Evolutionary conservation across 30 jellyfish, hydroid and myxozoan species (phyloP).

Genomic region (Cassiopea andromeda): DNA sequence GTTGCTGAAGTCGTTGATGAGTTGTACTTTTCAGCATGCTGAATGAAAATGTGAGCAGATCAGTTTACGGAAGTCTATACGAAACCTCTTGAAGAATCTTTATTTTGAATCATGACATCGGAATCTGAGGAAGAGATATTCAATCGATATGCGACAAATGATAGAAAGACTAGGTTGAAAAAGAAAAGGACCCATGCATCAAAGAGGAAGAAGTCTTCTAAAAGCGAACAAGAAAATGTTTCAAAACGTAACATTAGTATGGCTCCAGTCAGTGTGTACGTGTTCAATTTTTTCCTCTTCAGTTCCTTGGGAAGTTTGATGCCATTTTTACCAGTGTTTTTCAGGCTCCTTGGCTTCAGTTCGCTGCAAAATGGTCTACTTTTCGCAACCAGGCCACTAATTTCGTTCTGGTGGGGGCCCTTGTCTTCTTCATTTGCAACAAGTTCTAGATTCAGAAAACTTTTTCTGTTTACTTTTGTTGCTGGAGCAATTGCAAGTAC

Average conservation of each 20-base stretch:
- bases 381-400: constrained; percentile 57
- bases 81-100: neutral
- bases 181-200: neutral
- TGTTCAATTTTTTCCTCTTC: constrained; percentile 70
- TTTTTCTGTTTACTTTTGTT: constrained; percentile 58
- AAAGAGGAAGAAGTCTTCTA: neutral
- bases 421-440: constrained; percentile 53
- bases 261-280: constrained; percentile 64
- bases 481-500: constrained; percentile 76
- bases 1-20: constrained; percentile 19
- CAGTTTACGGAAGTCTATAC: neutral
- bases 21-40: constrained; percentile 7
- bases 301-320: constrained; percentile 65
- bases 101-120: neutral
- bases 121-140: constrained; percentile 43
- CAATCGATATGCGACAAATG: constrained; percentile 23
- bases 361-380: constrained; percentile 66
- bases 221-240: neutral
- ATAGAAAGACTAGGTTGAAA: constrained; percentile 9
- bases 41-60: neutral
- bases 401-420: constrained; percentile 84
- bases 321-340: constrained; percentile 80
- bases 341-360: constrained; percentile 68
- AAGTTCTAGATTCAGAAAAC: constrained; percentile 26
- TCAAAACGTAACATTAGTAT: neutral